A percentile compares a stretch with the other conserved stretches of the same genome.
Evolutionary conservation across 37 sponge, comb jelly and placozoan species (phyloP).

Genomic region (Hormiphora californensis): DNA sequence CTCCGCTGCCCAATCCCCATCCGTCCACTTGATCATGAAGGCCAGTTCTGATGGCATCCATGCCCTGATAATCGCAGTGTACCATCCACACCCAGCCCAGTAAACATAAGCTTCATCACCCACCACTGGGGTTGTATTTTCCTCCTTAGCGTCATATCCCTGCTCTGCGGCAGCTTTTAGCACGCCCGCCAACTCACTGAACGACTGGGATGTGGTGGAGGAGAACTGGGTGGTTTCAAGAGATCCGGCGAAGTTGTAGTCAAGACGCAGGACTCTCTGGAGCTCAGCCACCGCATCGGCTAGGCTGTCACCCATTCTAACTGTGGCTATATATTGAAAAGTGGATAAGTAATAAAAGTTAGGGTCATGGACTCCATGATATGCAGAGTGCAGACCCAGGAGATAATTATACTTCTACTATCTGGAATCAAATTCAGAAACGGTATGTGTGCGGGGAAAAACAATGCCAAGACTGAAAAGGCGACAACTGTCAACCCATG

Average conservation of each 20-base stretch:
- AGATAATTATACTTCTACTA: too few species aligned
- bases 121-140: not conserved
- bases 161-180: not conserved
- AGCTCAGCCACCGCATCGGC: too few species aligned
- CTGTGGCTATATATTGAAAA: too few species aligned
- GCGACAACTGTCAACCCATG: too few species aligned
- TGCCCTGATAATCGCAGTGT: not conserved
- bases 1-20: slow-evolving; percentile 23
- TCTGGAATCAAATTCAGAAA: too few species aligned
- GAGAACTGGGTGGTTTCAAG: not conserved
- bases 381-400: too few species aligned
- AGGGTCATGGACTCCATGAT: too few species aligned
- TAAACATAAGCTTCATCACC: not conserved
- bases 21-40: slow-evolving; percentile 49
- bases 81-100: slow-evolving; percentile 16
- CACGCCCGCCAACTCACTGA: not conserved
- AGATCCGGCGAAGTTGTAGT: not conserved
- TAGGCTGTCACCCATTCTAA: too few species aligned
- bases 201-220: not conserved
- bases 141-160: not conserved
- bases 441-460: too few species aligned
- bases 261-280: not conserved
- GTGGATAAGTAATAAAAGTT: too few species aligned
- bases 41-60: not conserved
- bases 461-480: too few species aligned